Evolutionary conservation across 2,888 invertebrate genomes (phyloP).

Genomic region (Catocala fraxini): DNA sequence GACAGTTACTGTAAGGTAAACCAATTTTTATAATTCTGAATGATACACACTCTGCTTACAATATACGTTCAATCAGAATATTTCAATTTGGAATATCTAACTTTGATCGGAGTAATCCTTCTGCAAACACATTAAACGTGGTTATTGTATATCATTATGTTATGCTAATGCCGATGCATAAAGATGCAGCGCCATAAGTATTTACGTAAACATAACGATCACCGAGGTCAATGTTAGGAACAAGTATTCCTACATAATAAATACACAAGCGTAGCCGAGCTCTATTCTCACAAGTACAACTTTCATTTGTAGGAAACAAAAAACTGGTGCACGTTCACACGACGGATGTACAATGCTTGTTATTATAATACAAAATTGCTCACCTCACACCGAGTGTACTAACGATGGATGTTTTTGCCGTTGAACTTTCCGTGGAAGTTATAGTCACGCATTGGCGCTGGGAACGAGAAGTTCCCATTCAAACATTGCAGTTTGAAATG

Average conservation of each 20-base stretch:
- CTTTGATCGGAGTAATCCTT: neutral
- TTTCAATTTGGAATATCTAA: too few relatives aligned
- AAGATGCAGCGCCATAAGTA: constrained; percentile 40
- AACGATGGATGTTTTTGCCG: constrained; percentile 62
- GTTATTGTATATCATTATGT: constrained; percentile 20
- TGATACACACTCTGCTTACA: too few relatives aligned
- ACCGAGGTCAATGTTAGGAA: constrained; percentile 76
- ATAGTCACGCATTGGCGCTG: constrained; percentile 55
- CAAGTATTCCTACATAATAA: constrained; percentile 70
- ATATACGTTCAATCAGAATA: too few relatives aligned
- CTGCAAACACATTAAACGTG: constrained; percentile 12
- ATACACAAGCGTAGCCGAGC: constrained; percentile 59
- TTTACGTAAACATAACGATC: constrained; percentile 43
- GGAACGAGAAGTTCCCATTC: constrained; percentile 55
- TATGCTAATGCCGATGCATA: constrained; percentile 21
- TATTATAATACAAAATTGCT: constrained; percentile 63
- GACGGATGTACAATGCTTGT: constrained; percentile 64
- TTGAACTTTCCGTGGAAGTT: constrained; percentile 71
- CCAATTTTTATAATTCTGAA: too few relatives aligned
- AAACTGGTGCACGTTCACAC: constrained; percentile 81
- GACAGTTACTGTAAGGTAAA: too few relatives aligned
- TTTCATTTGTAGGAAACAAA: constrained; percentile 84
- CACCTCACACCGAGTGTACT: constrained; percentile 40
- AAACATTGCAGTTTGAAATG: constrained; percentile 50
- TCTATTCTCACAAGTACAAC: constrained; percentile 83